Base-by-base conservation (phyloP, 30 jellyfish, hydroid and myxozoan genomes). In the Chironex yamaguchii region DNA sequence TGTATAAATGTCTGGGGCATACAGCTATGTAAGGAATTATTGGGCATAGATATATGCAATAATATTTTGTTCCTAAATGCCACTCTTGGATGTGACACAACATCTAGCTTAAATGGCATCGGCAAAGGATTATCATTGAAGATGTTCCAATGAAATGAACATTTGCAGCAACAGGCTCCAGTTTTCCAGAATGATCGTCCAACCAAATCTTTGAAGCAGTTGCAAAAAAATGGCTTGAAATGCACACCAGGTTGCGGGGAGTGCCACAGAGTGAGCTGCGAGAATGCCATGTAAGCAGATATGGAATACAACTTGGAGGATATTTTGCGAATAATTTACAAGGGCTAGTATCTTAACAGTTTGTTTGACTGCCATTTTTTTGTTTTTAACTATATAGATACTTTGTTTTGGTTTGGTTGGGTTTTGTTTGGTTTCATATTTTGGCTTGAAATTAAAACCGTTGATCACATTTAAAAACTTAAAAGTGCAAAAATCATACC, bases 41-140 rank as follows among this genome's bases (percentile, higher is more conserved):
- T 69, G 22, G 93, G 93, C 22, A 14, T 32, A 50, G 92, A 84
- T 29, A 71, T 69, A n/a, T 82, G 92, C 88, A 11, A 36, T 13
- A 34, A 36, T 35, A 67, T 82, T 67, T 29, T 82, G 68, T 82
- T 82, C 66, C 87, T 67, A 4, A 86, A 82, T 67, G 92, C 92
- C 67, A 3, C 69, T 84, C 83, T 84, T 13, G 83, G 90, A 66
- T 84, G 94, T 64, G 89, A 84, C 62, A 84, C 94, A 14, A 84
- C 94, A 1, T 84, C 94, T 3, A 68, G 94, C 67, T 33, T 84
- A 34, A 70, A 20, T 36, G 89, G 89, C 73, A 69, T 84, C 25
- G 89, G 94, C 52, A 84, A 84, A 52, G 94, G 88, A 24, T 68
- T 69, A 50, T 70, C 89, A 17, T 29, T 82, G 20, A 82, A 82